Percentiles rank a stretch among this genome's conserved stretches.
These are phyloP conservation scores for Eilema sororculum DNA, from an alignment of 2,888 invertebrate species.

Conservation along the genomic window DNA sequence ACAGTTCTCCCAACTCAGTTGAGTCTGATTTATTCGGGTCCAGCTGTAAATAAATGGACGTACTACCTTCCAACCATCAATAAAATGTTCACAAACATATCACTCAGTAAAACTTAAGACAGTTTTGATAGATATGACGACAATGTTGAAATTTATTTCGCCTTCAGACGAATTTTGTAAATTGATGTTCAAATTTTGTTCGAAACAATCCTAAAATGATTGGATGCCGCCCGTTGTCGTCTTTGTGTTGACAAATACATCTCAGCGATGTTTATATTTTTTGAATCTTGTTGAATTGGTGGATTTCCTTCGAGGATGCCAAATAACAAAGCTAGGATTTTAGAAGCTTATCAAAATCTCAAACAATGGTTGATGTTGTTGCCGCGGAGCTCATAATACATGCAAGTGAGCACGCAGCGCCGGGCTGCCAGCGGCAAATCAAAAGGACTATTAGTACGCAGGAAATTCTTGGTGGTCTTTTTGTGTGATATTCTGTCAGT, in stretches of 20 bases:
- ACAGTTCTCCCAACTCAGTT: constrained; percentile 67
- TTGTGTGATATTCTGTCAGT: background rate
- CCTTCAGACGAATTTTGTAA: constrained; percentile 33
- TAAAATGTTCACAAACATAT: constrained; percentile 72
- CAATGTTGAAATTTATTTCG: constrained; percentile 48
- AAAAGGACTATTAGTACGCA: constrained; percentile 67
- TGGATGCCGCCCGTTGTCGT: constrained; percentile 17
- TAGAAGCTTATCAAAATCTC: constrained; percentile 63
- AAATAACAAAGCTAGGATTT: constrained; percentile 44
- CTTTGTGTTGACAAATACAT: constrained; percentile 22
- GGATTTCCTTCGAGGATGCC: constrained; percentile 11
- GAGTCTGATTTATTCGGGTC: constrained; percentile 72
- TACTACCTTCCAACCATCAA: constrained; percentile 69
- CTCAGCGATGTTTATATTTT: constrained; percentile 9
- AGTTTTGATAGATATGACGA: constrained; percentile 54
- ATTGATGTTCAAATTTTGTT: constrained; percentile 45
- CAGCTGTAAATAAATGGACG: constrained; percentile 69
- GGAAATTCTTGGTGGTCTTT: constrained; percentile 59
- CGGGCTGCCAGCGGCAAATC: constrained; percentile 69
- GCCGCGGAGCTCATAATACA: constrained; percentile 71
- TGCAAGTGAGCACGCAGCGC: constrained; percentile 70
- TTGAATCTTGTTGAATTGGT: constrained; percentile 6
- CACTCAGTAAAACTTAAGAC: constrained; percentile 61
- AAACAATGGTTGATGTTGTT: constrained; percentile 69
- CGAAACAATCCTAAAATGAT: constrained; percentile 36